Base-by-base conservation (phyloP, 2,888 invertebrate species). In the Celastrina argiolus region DNA sequence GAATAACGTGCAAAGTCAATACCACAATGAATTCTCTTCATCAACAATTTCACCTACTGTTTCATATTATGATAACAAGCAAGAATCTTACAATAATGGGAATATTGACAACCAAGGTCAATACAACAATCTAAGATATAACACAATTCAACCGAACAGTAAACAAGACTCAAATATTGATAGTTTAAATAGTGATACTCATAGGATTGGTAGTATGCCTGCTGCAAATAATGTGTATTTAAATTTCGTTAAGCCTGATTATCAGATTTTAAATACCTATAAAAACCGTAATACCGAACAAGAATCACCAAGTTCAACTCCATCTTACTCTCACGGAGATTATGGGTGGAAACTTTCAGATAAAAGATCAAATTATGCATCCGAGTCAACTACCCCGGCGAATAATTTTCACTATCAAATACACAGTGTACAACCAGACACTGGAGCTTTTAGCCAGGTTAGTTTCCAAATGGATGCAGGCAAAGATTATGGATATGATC, bases 271-370 rank as follows among this genome's bases (percentile, higher is more conserved):
- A 41, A 84, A 76, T 69, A 84, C 79, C 64, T 68, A 79, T 12
- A 88, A 81, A 76, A 72, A 74, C 67, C 78, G 80, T 74, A 87
- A 87, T 67, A 68, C 79, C 10, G 87, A 89, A 56, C 83, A 81
- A 64, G 85, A 86, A 71, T 78, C 77, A 71, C 79, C 76, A 6
- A 78, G 77, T 41, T 87, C 85, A 68, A 72, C 80, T 65, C 82
- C 81, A 14, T 72, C 77, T 39, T 91, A 91, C 70, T 88, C 91
- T 0, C 85, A 88, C 66, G 91, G 91, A 12, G 91, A 92, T 71
- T 92, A 85, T 72, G 91, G 92, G 1, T 92, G 92, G 92, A 91
- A 88, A 75, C 67, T 91, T 26, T 76, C 79, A 3, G 85, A 82
- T n/a, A 89, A 85, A 73, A 91, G 85, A 69, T 77, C 83, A 31